phyloP scores from a whole-genome alignment of 1,140 invertebrate species.

The Drosophila setifemur region DNA sequence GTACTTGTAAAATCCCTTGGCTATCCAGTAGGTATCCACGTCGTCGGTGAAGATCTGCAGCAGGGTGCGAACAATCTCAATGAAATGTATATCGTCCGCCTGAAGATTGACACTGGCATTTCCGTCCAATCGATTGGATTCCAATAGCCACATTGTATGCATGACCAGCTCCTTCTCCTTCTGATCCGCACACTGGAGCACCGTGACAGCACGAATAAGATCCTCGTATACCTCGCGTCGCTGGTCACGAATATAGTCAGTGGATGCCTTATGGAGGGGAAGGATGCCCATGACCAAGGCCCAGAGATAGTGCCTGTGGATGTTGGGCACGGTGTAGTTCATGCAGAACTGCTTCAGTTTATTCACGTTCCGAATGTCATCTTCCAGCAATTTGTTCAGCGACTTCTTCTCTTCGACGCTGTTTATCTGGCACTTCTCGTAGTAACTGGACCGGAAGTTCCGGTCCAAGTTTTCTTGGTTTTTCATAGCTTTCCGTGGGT shows the following conservation, averaged over 20 bases:
- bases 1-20: conserved; percentile 88
- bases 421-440: conserved; percentile 89
- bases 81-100: conserved; percentile 84
- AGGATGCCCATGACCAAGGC: conserved; percentile 89
- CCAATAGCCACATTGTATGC: conserved; percentile 90
- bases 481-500: conserved; percentile 67
- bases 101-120: conserved; percentile 83
- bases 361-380: conserved; percentile 90
- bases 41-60: conserved; percentile 88
- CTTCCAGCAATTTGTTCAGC: conserved; percentile 94
- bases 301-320: conserved; percentile 93
- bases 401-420: conserved; percentile 96
- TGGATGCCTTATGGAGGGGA: conserved; percentile 88
- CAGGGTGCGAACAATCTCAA: conserved; percentile 87
- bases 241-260: conserved; percentile 89
- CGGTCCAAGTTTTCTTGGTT: conserved; percentile 89
- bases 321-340: conserved; percentile 91
- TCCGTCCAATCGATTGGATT: conserved; percentile 86
- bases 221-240: conserved; percentile 89
- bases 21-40: conserved; percentile 90
- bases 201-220: conserved; percentile 87
- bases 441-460: conserved; percentile 95
- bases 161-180: conserved; percentile 85
- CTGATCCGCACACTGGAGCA: conserved; percentile 84
- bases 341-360: conserved; percentile 94